These are phyloP conservation scores for Molossus molossus DNA, from an alignment of 2,797 vertebrate species.

Conservation along the genomic window DNA sequence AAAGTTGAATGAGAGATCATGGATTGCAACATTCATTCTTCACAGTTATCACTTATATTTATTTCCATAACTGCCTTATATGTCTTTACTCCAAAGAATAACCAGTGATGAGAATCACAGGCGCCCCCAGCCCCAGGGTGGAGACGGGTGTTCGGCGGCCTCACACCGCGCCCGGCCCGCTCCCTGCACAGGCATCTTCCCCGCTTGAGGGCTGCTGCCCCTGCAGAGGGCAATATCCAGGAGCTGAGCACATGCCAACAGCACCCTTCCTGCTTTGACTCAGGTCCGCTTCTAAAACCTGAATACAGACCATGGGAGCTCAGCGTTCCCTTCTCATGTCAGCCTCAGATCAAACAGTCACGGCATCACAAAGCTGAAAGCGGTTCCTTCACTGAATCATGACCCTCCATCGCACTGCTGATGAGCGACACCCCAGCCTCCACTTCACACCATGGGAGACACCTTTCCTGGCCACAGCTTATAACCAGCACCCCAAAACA, in stretches of 20 bases:
- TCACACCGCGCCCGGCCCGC: not conserved
- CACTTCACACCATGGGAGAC: not conserved
- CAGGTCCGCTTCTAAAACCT: not conserved
- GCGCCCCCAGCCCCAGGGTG: not conserved
- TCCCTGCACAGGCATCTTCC: not conserved
- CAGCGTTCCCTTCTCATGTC: not conserved
- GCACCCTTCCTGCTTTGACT: not conserved
- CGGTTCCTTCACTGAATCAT: not conserved
- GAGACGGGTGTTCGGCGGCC: not conserved
- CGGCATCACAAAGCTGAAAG: not conserved
- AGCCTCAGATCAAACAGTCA: slow-evolving; percentile 9
- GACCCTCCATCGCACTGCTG: not conserved
- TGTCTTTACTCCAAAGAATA: slow-evolving; percentile 17
- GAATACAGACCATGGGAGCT: slow-evolving; percentile 17
- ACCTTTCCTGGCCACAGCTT: not conserved
- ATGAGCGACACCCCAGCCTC: not conserved
- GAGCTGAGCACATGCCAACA: not conserved
- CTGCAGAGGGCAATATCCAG: not conserved
- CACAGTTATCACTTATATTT: not conserved
- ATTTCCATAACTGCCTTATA: slow-evolving; percentile 20
- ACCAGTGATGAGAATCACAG: slow-evolving; percentile 3
- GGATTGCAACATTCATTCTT: slow-evolving; percentile 11
- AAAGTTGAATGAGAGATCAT: slow-evolving; percentile 5
- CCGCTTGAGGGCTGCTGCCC: not conserved
- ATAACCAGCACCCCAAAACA: not conserved